Evolutionary conservation across 2,113 vertebrate species (phyloP), one percentile per base, ranked within the genome.

Genomic region (Noturus placidus): DNA sequence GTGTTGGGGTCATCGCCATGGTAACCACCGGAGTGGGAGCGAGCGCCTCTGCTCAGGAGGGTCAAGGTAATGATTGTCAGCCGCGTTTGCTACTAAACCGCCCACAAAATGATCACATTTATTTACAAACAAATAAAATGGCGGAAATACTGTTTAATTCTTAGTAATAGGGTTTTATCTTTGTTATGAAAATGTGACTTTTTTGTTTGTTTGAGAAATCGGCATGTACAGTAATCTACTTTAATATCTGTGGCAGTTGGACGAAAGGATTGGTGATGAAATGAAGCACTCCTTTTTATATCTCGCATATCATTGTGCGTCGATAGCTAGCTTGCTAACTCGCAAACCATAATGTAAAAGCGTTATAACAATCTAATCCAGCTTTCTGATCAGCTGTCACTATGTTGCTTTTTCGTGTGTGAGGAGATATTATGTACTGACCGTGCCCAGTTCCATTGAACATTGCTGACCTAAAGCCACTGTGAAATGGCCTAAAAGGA

Each of bases 1-100:
- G 97, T 95, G 94, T 96, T 89, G 92, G 97, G 57, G 90, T 95
- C 92, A 92, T 97, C 88, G 91, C 95, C 88, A 92, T 96, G 91
- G 95, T 95, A 86, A 90, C 93, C 89, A 88, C 93, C 63, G 91
- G 92, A 94, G 92, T 95, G 70, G 94, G 92, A 9, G 92, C 94
- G 20, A 95, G 91, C 89, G 90, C 87, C 88, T 92, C 89, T 87
- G 89, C 93, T 92, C 93, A 94, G 87, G 89, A 95, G 6, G 61
- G 46, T 35, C 87, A 88, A 88, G 87, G 87, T 88, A 67, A 88
- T 5, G 13, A 57, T 50, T 22, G 69, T 70, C 33, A 35, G 6
- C 14, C 6, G 7, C 5, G 17, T 25, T 74, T 46, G 22, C 70
- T 42, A 74, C 15, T 70, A 70, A 35, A 67, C 30, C 1, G 13